phyloP scores from a whole-genome alignment of 2,797 vertebrate genomes.

The Numenius phaeopus region DNA sequence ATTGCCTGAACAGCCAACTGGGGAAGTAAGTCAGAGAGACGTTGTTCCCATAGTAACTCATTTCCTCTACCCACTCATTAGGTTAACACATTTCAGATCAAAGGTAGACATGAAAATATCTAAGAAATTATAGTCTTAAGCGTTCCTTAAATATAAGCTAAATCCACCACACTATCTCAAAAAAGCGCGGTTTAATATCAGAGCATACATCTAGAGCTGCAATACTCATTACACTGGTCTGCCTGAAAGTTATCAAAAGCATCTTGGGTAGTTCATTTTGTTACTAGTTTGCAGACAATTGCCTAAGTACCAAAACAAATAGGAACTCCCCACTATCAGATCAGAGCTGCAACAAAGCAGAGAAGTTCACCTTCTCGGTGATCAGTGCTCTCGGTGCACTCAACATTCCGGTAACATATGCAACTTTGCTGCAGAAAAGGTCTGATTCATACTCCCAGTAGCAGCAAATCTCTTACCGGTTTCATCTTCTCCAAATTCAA shows the following conservation, averaged over 20 bases:
- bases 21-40: not conserved
- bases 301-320: not conserved
- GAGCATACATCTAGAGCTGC: not conserved
- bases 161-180: not conserved
- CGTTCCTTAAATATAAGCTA: not conserved
- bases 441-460: not conserved
- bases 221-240: not conserved
- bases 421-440: not conserved
- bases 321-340: not conserved
- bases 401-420: not conserved
- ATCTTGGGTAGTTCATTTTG: not conserved
- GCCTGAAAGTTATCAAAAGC: constrained; percentile 1
- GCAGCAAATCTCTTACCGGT: not conserved
- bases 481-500: not conserved
- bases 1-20: constrained; percentile 30
- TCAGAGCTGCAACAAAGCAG: not conserved
- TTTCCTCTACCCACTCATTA: constrained; percentile 47
- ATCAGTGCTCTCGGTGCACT: rapidly evolving
- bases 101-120: constrained; percentile 24
- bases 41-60: constrained; percentile 57
- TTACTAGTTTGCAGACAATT: not conserved
- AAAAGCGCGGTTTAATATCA: not conserved
- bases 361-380: not conserved
- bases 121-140: not conserved
- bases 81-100: constrained; percentile 50